Conservation (phyloP, 1,140 invertebrate species). For the Drosophila nebulosa region DNA sequence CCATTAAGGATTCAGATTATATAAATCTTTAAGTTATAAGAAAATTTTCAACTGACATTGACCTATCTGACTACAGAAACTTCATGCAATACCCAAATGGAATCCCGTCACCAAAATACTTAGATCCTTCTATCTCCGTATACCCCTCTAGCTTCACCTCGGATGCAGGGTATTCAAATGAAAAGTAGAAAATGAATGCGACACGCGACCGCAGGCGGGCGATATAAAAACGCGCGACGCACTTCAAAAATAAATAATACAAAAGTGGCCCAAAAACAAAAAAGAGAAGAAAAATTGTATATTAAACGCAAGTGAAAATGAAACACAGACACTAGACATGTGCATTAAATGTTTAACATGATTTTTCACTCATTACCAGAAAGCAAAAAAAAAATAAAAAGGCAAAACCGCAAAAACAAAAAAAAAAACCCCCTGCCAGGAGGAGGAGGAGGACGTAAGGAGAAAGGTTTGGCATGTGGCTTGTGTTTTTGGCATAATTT, state of each 20-base stretch:
- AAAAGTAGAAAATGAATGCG: conserved; percentile 5
- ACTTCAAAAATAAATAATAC: conserved; percentile 53
- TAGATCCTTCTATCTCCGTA: no score
- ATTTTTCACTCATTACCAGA: conserved; percentile 68
- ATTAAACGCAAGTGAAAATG: conserved; percentile 14
- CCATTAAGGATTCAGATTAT: no score
- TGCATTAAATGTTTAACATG: conserved; percentile 75
- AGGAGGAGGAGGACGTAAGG: conserved; percentile 6
- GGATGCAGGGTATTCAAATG: background rate
- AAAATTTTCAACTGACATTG: no score
- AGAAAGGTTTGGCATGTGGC: conserved; percentile 8
- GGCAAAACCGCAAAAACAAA: conserved; percentile 35
- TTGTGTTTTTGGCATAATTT: conserved; percentile 76
- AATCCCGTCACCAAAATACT: no score
- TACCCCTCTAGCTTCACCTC: background rate
- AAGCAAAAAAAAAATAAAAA: conserved; percentile 38
- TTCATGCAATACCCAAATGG: no score
- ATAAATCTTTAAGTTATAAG: no score
- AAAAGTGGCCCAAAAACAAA: conserved; percentile 15
- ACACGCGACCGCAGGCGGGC: conserved; percentile 44
- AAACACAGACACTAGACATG: conserved; percentile 40
- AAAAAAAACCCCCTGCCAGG: background rate
- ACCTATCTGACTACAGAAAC: no score
- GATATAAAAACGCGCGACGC: conserved; percentile 28
- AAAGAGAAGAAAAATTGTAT: conserved; percentile 4